Evolutionary conservation across 2,888 invertebrate species (phyloP).

Genomic region (Clepsis dumicolana): DNA sequence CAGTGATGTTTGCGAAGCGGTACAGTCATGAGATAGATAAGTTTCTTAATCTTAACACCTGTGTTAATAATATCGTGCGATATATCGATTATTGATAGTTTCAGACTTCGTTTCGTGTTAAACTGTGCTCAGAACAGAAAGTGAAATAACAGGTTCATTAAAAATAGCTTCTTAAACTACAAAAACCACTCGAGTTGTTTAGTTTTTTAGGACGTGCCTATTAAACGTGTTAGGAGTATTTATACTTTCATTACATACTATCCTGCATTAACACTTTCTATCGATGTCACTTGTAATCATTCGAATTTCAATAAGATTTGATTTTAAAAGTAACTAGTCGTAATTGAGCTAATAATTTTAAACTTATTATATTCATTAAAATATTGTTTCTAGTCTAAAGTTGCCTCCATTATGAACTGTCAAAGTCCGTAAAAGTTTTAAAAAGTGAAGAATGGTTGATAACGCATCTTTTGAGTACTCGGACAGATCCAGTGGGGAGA

Average conservation of each 20-base stretch:
- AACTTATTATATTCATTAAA: too few relatives aligned
- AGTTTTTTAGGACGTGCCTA: slow-evolving; percentile 2
- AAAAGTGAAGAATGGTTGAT: slow-evolving; percentile 70
- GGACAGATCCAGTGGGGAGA: slow-evolving; percentile 75
- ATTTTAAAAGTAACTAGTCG: too few relatives aligned
- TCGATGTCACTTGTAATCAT: slow-evolving; percentile 1
- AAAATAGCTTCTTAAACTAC: neutral
- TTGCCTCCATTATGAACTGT: neutral
- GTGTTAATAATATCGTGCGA: slow-evolving; percentile 5
- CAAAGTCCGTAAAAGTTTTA: slow-evolving; percentile 33
- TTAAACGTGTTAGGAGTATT: slow-evolving; percentile 3
- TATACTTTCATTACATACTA: neutral
- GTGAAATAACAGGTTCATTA: neutral
- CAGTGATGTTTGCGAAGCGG: slow-evolving; percentile 8
- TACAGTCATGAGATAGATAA: slow-evolving; percentile 4
- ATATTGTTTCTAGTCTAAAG: slow-evolving; percentile 2
- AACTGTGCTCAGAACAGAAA: neutral
- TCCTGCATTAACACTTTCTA: slow-evolving; percentile 6
- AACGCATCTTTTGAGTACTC: slow-evolving; percentile 80
- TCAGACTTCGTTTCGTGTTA: neutral
- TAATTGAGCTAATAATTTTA: too few relatives aligned
- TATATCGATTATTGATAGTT: slow-evolving; percentile 7
- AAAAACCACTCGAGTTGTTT: slow-evolving; percentile 2
- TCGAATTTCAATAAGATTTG: too few relatives aligned
- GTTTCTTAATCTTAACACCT: slow-evolving; percentile 5